Evolutionary conservation across 64 coral and sea anemone genomes (phyloP).

Genomic region (Dendronephthya gigantea): DNA sequence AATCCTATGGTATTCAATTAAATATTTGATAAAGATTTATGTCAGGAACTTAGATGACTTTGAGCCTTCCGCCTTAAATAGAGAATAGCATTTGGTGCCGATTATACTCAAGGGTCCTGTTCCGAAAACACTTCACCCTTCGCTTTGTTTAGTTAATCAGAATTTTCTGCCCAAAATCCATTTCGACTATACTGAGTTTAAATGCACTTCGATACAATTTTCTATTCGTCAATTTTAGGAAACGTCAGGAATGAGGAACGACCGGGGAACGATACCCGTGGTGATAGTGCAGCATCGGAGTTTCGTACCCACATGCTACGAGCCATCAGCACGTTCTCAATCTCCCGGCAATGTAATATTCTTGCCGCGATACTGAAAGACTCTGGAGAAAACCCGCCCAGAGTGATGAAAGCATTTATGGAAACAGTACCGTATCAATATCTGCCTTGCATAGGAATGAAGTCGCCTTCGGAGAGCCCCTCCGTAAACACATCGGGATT

Average conservation of each 20-base stretch:
- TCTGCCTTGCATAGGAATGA: neutral
- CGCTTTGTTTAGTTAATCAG: no score
- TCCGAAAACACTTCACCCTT: neutral
- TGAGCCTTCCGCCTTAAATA: neutral
- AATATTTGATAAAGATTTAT: neutral
- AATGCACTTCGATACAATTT: no score
- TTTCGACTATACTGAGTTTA: no score
- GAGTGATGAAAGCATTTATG: neutral
- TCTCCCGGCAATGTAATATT: neutral
- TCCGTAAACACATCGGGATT: neutral
- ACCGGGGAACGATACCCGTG: neutral
- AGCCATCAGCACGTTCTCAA: neutral
- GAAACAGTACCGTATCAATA: neutral
- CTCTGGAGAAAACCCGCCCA: neutral
- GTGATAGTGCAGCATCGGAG: neutral
- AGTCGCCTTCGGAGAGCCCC: neutral
- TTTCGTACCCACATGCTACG: slow-evolving; percentile 3
- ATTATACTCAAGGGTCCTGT: neutral
- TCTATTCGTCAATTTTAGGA: neutral
- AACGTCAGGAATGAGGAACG: neutral
- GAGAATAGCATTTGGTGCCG: neutral
- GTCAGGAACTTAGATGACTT: neutral
- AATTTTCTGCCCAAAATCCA: no score
- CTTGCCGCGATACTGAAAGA: neutral
- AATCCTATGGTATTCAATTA: neutral